Conservation (phyloP, 1,140 invertebrate genomes). For the Pristionchus pacificus region DNA sequence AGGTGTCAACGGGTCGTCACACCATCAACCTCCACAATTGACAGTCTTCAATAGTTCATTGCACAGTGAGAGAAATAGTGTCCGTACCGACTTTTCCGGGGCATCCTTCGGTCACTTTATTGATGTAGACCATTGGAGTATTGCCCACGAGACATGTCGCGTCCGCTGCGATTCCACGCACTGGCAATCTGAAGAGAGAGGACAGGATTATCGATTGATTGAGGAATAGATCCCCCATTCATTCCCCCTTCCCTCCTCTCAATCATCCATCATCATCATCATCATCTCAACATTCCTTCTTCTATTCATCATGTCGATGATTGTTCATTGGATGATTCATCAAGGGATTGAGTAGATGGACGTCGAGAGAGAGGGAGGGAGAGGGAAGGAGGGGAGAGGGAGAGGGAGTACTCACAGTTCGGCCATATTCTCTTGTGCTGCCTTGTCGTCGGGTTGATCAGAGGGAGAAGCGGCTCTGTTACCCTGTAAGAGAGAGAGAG, state of each 20-base stretch:
- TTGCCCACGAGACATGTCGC: slow-evolving; percentile 48
- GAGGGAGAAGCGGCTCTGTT: no score
- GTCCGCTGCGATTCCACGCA: slow-evolving; percentile 43
- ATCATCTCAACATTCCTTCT: no score
- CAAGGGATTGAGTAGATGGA: neutral
- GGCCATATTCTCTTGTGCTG: no score
- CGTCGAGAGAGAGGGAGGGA: no score
- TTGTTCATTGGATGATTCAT: neutral
- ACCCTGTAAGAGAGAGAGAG: no score
- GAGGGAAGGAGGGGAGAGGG: no score
- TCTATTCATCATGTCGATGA: neutral
- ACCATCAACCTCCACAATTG: neutral
- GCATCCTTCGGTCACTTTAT: slow-evolving; percentile 40
- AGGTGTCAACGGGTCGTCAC: no score
- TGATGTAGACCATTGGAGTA: slow-evolving; percentile 56
- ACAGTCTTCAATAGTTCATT: slow-evolving; percentile 4
- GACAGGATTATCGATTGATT: neutral
- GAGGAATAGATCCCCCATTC: neutral
- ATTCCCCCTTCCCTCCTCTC: no score
- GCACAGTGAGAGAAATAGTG: neutral
- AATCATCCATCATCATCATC: no score
- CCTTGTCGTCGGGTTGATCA: no score
- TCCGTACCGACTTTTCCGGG: slow-evolving; percentile 43
- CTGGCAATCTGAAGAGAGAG: slow-evolving; percentile 37
- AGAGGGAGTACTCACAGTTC: no score